Base-by-base conservation (phyloP, 2,113 vertebrate species). In the Diadophis punctatus region DNA sequence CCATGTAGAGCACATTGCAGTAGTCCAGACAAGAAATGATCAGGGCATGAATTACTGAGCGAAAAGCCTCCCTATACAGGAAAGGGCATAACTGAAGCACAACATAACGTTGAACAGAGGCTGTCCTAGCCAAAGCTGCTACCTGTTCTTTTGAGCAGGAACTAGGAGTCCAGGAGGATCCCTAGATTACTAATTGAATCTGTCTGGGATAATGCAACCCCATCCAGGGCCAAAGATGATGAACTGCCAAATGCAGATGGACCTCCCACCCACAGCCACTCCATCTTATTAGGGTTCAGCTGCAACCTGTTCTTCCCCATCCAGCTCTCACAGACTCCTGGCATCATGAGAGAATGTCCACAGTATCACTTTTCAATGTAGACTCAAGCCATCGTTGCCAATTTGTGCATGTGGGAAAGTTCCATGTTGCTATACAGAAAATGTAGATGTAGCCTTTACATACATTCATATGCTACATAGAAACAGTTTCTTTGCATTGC, bases 371-470 rank as follows among this genome's bases (percentile, higher is more conserved):
- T 46, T 93, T n/a, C 18, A 0, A 9, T 94, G 55, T 49, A 56
- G 90, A 89, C 46, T 88, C 58, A 92, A 91, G 92, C 58, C 8
- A 43, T 18, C 43, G 0, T 55, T 92, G 30, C 87, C 94, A 90
- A 68, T 51, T n/a, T 46, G 20, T 58, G 0, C 87, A 90, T 94
- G 94, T 90, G 88, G 89, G 88, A 58, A 84, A 91, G 68, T 58
- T 93, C 39, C 91, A 1, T 0, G 0, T 86, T 94, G 55, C 90
- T 92, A 27, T 86, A 53, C 87, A 95, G 27, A 10, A 63, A 51
- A 91, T 4, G 8, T 91, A 92, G 56, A n/a, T 94, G 93, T 80
- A 46, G 86, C 68, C 9, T 94, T 91, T 89, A 74, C 93, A 0
- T 87, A 92, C 30, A 34, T n/a, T 87, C 1, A 30, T 22, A 16